These are phyloP conservation scores for Sycophaga agraensis DNA, from an alignment of 1,140 invertebrate genomes.

Conservation along the genomic window DNA sequence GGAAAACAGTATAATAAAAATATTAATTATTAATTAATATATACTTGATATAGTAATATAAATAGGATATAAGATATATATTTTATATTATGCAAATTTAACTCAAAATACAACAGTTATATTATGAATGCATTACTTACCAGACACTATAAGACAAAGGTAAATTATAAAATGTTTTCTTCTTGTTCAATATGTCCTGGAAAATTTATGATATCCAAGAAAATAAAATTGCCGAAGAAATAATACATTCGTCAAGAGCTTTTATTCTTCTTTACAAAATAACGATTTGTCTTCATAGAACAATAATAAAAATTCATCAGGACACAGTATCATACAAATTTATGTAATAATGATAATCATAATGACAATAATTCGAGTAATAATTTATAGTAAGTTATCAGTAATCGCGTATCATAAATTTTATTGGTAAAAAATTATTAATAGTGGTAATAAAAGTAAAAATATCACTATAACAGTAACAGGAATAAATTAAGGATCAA, in stretches of 20 bases:
- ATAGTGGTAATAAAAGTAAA: background rate
- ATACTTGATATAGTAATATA: no score
- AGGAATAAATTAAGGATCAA: background rate
- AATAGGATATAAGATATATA: no score
- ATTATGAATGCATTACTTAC: no score
- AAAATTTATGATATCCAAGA: no score
- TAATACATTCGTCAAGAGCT: conserved; percentile 39
- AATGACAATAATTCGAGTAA: conserved; percentile 31
- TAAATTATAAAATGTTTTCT: no score
- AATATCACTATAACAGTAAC: background rate
- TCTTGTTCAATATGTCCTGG: no score
- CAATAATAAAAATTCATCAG: conserved; percentile 39
- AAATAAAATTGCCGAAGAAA: no score
- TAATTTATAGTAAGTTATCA: background rate
- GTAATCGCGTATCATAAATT: background rate
- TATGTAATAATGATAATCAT: conserved; percentile 31
- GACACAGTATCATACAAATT: conserved; percentile 25
- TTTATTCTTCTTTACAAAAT: conserved; percentile 53
- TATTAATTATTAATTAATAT: no score
- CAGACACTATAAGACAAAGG: no score
- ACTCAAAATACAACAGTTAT: no score
- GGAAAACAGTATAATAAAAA: no score
- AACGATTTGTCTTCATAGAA: conserved; percentile 41
- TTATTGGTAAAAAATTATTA: background rate
- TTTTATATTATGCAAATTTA: no score